Evolutionary conservation across 2,113 vertebrate genomes (phyloP).

Genomic region (Hippocampus zosterae): DNA sequence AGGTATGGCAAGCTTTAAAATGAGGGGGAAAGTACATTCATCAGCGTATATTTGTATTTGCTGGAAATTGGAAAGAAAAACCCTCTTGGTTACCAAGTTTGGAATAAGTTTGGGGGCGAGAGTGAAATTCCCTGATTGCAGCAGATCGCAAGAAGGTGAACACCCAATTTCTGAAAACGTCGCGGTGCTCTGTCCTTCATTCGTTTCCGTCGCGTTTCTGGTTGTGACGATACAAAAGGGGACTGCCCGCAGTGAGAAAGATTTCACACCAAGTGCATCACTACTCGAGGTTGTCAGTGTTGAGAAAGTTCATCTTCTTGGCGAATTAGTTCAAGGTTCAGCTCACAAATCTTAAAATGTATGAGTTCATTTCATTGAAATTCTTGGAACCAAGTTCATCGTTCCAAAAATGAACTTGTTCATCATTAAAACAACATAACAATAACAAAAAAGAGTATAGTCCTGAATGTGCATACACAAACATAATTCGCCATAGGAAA

Average conservation of each 20-base stretch:
- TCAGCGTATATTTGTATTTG: slow-evolving; percentile 11
- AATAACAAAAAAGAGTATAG: too few species aligned
- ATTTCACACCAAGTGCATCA: background rate
- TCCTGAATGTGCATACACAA: too few species aligned
- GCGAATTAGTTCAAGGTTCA: too few species aligned
- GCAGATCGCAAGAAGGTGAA: background rate
- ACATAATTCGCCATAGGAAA: too few species aligned
- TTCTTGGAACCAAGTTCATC: too few species aligned
- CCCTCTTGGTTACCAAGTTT: background rate
- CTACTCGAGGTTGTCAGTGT: background rate
- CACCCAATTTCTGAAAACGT: background rate
- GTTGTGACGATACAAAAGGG: background rate
- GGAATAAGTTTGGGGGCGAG: background rate
- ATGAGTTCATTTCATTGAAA: too few species aligned
- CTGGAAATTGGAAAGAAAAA: background rate
- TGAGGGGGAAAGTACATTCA: slow-evolving; percentile 32
- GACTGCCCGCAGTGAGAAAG: background rate
- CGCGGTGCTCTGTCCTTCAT: background rate
- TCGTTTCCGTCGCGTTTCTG: background rate
- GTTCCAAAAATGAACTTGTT: too few species aligned
- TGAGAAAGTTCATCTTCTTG: too few species aligned
- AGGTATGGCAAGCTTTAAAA: slow-evolving; percentile 17
- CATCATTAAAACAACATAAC: too few species aligned
- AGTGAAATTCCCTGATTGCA: background rate
- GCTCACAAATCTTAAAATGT: too few species aligned